Evolutionary conservation across 2,113 vertebrate genomes (phyloP), one percentile per base, ranked within the genome.

Genomic region (Anhinga anhinga): DNA sequence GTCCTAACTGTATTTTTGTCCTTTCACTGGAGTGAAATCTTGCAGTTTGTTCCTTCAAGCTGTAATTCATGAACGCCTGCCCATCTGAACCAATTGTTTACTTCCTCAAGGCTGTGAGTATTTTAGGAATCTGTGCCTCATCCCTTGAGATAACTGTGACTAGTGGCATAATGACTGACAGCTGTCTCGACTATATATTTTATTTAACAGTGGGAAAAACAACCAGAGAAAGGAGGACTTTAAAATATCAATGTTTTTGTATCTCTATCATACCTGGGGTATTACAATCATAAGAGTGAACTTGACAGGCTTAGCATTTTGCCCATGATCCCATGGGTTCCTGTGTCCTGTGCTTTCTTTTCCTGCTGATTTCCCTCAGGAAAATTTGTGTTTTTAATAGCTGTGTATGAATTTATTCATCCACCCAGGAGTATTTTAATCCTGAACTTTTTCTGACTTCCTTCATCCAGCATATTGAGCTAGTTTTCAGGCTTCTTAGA

Each of bases 201-300:
- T 78, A 89, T 92, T 88, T 93, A 94, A 91, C 13, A 73, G 10
- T 2, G 61, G 30, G 23, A 3, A 42, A 82, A 56, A 73, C 18
- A 49, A 21, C 12, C 0, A 80, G 15, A 59, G 16, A 40, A 67
- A 42, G 11, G 15, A 18, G 7, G 14, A 79, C 71, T 94, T 87
- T 20, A 72, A 91, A 91, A 65, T 79, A 91, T 82, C 49, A 66
- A n/a, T 82, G 89, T 97, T 89, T 94, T 86, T 94, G 20, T 86
- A 22, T 87, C 12, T 67, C 8, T 87, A 52, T 83, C 47, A 59
- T 63, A 94, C 52, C 23, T 72, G 40, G 91, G 34, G 25, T 92
- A 80, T 86, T 88, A 52, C 0, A 1, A 44, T 79, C 83, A 36
- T 38, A 86, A n/a, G 42, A 93, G 45, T 52, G 58, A 90, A 65